Evolutionary conservation across 2,113 vertebrate species (phyloP).

Genomic region (Neogale vison): DNA sequence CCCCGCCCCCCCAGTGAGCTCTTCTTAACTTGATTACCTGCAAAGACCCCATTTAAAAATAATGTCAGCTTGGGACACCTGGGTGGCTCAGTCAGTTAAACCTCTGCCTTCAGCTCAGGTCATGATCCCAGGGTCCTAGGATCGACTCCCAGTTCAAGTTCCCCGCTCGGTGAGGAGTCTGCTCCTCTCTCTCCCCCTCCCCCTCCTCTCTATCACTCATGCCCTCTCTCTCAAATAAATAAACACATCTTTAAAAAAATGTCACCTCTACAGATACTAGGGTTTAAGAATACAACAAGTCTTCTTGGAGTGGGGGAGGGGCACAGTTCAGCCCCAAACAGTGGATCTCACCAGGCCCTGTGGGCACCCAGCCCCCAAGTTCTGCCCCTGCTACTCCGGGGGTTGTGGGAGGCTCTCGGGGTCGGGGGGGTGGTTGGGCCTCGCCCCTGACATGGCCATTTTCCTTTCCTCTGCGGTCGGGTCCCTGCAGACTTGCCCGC

Average conservation of each 20-base stretch:
- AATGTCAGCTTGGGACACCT: background rate
- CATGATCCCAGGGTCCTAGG: background rate
- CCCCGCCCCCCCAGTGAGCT: background rate
- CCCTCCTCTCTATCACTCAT: no score
- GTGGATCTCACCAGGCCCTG: background rate
- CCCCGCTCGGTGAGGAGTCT: background rate
- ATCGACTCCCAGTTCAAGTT: background rate
- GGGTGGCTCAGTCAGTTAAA: background rate
- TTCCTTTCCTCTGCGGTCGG: background rate
- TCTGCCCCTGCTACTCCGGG: background rate
- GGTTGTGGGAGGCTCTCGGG: background rate
- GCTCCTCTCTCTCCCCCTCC: no score
- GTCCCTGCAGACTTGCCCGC: background rate
- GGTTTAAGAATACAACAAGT: background rate
- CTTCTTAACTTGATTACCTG: background rate
- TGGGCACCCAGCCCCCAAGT: background rate
- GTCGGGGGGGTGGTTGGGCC: no score
- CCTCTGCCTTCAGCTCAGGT: background rate
- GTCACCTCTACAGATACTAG: background rate
- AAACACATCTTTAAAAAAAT: background rate
- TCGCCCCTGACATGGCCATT: rapidly evolving
- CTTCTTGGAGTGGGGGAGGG: no score
- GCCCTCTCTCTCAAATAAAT: background rate
- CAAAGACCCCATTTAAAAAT: background rate
- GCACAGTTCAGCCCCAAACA: background rate